Evolutionary conservation across 2,888 invertebrate species (phyloP), one percentile per base, ranked within the genome.

Genomic region (Agrilus biguttatus): DNA sequence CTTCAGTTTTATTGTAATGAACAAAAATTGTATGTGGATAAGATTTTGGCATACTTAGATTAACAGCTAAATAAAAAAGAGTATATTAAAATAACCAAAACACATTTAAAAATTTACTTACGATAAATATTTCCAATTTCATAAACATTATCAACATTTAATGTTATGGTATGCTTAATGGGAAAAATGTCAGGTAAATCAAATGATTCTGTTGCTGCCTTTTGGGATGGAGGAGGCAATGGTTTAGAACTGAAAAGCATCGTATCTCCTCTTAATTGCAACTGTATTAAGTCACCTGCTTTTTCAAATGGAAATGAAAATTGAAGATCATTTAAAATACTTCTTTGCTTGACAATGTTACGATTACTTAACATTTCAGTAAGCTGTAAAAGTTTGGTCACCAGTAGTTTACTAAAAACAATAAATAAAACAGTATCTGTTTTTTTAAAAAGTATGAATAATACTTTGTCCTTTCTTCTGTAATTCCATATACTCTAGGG

Each of bases 11-110:
- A 56, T 85, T 75, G 56, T 74, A 81, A 55, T 79, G 74, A n/a
- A 83, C 63, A 61, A 88, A 77, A 17, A 88, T 70, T 28, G 90
- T 91, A 56, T 92, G 91, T 0, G 84, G 78, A 60, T 80, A 74
- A 43, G 62, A 67, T 54, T 71, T 63, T n/a, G 53, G 60, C 1
- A 71, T 62, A 38, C 55, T 65, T 33, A 65, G 55, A 23, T 58
- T 62, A 39, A 79, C 61, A 36, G 79, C 79, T 78, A 58, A 48
- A 63, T 66, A 40, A 45, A 44, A n/a, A 42, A 37, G n/a, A 45
- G 32, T 23, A 62, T 41, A 34, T 33, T 36, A 45, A 48, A 48
- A 45, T 33, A 39, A 33, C 46, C 33, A 33, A 39, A 49, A 37
- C 21, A 21, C 3, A 33, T 21, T 36, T 21, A 40, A 32, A 10